Evolutionary conservation across 2,888 invertebrate species (phyloP).

Genomic region (Meandrusa payeni): DNA sequence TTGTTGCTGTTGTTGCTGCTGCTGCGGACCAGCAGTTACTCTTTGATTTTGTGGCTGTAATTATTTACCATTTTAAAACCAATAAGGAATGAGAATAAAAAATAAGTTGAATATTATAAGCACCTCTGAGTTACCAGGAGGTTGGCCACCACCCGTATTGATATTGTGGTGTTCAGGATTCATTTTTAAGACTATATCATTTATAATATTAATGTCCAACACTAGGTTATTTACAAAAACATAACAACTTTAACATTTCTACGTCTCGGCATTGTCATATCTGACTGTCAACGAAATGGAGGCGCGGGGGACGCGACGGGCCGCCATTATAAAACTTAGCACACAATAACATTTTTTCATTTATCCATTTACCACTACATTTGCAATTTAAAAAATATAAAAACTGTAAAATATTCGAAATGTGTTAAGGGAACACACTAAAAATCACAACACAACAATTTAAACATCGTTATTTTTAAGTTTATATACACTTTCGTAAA

Average conservation of each 20-base stretch:
- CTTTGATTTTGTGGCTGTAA: conserved; percentile 67
- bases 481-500: conserved; percentile 41
- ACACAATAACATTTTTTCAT: conserved; percentile 75
- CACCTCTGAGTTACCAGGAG: conserved; percentile 80
- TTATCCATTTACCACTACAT: conserved; percentile 33
- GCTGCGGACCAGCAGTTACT: conserved; percentile 54
- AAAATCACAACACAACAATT: conserved; percentile 31
- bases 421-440: conserved; percentile 21
- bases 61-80: conserved; percentile 40
- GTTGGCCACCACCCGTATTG: conserved; percentile 82
- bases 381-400: conserved; percentile 28
- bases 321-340: conserved; percentile 82
- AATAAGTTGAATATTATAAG: conserved; percentile 37
- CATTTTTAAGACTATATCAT: conserved; percentile 60
- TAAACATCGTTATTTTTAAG: conserved; percentile 26
- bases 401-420: conserved; percentile 21
- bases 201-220: conserved; percentile 41
- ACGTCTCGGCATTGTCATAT: conserved; percentile 76
- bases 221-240: conserved; percentile 60
- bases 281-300: conserved; percentile 83
- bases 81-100: conserved; percentile 31
- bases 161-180: conserved; percentile 77
- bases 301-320: conserved; percentile 85
- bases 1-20: conserved; percentile 59
- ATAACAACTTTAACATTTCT: conserved; percentile 69